phyloP scores from a whole-genome alignment of 2,888 invertebrate species.

The Hymenopus coronatus region DNA sequence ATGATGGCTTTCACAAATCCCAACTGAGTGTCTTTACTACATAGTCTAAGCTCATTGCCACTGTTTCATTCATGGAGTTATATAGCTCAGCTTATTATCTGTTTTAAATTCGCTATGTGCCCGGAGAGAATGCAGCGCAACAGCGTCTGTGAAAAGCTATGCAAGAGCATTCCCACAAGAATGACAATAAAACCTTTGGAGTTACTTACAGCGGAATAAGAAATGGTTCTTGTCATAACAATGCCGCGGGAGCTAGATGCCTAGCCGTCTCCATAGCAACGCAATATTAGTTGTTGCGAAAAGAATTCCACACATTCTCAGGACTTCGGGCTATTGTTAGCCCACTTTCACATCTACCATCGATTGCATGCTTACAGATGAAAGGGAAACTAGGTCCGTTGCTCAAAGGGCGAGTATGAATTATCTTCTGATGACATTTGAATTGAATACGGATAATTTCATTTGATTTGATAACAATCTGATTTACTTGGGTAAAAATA shows the following conservation, averaged over 20 bases:
- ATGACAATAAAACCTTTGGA: neutral
- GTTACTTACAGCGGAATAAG: neutral
- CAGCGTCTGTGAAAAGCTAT: neutral
- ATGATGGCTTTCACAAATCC: too few species aligned
- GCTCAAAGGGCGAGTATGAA: neutral
- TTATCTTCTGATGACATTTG: neutral
- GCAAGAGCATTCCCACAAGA: neutral
- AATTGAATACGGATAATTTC: neutral
- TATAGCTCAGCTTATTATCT: too few species aligned
- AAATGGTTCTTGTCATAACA: neutral
- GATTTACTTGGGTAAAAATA: too few species aligned
- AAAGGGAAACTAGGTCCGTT: neutral
- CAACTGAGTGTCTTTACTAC: too few species aligned
- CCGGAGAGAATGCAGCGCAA: neutral
- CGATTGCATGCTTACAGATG: neutral
- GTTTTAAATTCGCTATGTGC: neutral
- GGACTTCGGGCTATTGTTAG: neutral
- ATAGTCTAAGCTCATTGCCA: too few species aligned
- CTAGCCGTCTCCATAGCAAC: neutral
- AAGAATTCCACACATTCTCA: neutral
- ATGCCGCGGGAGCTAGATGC: neutral
- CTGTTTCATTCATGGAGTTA: too few species aligned
- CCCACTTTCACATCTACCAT: neutral
- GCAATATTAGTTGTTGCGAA: neutral
- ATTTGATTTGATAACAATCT: too few species aligned